Percentiles rank a stretch among this genome's conserved stretches.
Conservation (phyloP, 2,113 vertebrate species). For the Ursus arctos region DNA sequence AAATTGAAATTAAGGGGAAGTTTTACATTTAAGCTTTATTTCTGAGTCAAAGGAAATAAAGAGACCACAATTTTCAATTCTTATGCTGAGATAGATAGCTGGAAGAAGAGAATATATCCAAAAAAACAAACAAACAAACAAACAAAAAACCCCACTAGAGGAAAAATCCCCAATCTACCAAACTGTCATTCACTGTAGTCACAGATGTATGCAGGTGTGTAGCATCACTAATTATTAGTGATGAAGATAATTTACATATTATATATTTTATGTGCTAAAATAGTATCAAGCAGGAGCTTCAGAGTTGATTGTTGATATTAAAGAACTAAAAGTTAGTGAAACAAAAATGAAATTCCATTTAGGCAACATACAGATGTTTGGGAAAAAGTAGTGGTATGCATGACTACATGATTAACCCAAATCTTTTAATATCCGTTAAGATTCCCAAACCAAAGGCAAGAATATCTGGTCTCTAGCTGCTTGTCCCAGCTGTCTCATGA, state of each 20-base stretch:
- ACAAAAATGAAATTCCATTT: conserved; percentile 45
- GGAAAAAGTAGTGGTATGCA: not conserved
- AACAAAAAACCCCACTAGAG: not conserved
- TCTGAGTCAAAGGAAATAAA: not conserved
- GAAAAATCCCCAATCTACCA: not conserved
- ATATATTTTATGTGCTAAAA: not conserved
- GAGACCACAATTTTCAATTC: not conserved
- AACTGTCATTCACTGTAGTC: not conserved
- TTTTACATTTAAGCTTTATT: conserved; percentile 36
- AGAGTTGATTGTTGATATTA: conserved; percentile 38
- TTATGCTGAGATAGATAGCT: not conserved
- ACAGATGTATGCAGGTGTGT: not conserved
- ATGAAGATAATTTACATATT: not conserved
- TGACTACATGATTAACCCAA: conserved; percentile 27
- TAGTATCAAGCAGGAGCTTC: not conserved
- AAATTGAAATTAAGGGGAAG: not conserved
- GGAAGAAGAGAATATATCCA: not conserved
- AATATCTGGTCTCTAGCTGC: not conserved
- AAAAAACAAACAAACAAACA: not conserved
- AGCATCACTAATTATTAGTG: not conserved
- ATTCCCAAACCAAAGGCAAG: conserved; percentile 7
- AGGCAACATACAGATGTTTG: conserved; percentile 25
- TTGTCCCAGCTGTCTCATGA: conserved; percentile 14
- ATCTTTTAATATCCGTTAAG: conserved; percentile 61
- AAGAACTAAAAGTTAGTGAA: conserved; percentile 27